phyloP scores from a whole-genome alignment of 2,888 invertebrate species.

The Oligia latruncula region DNA sequence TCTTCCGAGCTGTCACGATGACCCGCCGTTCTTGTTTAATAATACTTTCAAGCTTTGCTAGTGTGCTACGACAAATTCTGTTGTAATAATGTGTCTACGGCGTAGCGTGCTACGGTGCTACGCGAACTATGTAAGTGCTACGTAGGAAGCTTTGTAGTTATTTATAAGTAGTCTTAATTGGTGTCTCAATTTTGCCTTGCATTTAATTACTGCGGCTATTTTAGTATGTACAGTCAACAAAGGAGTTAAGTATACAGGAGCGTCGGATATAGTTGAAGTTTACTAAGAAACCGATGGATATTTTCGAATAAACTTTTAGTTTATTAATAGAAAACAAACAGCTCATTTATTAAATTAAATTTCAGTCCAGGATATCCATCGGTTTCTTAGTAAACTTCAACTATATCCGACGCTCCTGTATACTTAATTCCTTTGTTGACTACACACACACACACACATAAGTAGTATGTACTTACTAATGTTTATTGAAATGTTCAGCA shows the following conservation, averaged over 20 bases:
- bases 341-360: too few relatives aligned
- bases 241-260: too few relatives aligned
- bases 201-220: slow-evolving; percentile 34
- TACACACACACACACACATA: too few relatives aligned
- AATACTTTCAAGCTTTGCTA: slow-evolving; percentile 74
- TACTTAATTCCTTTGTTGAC: too few relatives aligned
- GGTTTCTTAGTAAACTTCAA: too few relatives aligned
- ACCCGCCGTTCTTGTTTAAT: slow-evolving; percentile 76
- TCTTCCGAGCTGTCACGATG: slow-evolving; percentile 78
- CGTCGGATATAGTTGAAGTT: too few relatives aligned
- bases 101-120: slow-evolving; percentile 68
- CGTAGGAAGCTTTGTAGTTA: slow-evolving; percentile 32
- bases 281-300: too few relatives aligned
- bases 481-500: slow-evolving; percentile 1
- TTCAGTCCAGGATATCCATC: too few relatives aligned
- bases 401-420: too few relatives aligned
- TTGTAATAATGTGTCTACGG: slow-evolving; percentile 70
- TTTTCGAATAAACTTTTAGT: too few relatives aligned
- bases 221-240: not conserved
- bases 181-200: slow-evolving; percentile 28
- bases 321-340: too few relatives aligned
- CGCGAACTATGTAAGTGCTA: slow-evolving; percentile 61
- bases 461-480: slow-evolving; percentile 4
- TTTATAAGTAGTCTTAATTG: slow-evolving; percentile 42
- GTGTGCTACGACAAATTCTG: slow-evolving; percentile 69